A percentile compares a stretch with the other conserved stretches of the same genome.
phyloP scores from a whole-genome alignment of 1,140 invertebrate species.

The Ooceraea biroi region DNA sequence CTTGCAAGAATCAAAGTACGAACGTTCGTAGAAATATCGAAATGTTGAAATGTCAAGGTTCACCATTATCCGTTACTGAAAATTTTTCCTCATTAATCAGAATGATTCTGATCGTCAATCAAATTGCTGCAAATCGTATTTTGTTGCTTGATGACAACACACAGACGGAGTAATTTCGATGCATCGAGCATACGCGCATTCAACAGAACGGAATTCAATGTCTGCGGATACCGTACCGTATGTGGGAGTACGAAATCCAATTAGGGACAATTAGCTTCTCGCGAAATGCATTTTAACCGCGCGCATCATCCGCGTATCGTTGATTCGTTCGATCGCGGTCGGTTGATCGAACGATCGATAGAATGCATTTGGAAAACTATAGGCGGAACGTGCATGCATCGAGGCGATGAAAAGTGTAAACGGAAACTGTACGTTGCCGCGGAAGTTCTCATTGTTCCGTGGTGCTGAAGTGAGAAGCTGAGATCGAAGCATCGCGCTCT shows the following conservation, averaged over 20 bases:
- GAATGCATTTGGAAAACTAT: neutral
- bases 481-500: neutral
- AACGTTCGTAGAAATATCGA: neutral
- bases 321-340: conserved; percentile 22
- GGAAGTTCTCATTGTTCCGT: conserved; percentile 29
- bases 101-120: too few species aligned
- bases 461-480: conserved; percentile 4
- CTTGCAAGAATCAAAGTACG: neutral
- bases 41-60: conserved; percentile 14
- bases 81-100: conserved; percentile 3
- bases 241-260: conserved; percentile 28
- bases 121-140: too few species aligned
- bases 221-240: neutral
- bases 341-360: neutral
- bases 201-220: neutral
- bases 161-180: too few species aligned
- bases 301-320: neutral
- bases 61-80: neutral
- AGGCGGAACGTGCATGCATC: neutral
- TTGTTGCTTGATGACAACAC: too few species aligned
- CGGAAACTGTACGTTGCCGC: conserved; percentile 26
- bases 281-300: conserved; percentile 23
- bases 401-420: conserved; percentile 29
- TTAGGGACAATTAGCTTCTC: conserved; percentile 37
- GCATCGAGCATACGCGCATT: neutral